Base-by-base conservation (phyloP, 2,888 invertebrate species). In the Heteromurus nitidus region DNA sequence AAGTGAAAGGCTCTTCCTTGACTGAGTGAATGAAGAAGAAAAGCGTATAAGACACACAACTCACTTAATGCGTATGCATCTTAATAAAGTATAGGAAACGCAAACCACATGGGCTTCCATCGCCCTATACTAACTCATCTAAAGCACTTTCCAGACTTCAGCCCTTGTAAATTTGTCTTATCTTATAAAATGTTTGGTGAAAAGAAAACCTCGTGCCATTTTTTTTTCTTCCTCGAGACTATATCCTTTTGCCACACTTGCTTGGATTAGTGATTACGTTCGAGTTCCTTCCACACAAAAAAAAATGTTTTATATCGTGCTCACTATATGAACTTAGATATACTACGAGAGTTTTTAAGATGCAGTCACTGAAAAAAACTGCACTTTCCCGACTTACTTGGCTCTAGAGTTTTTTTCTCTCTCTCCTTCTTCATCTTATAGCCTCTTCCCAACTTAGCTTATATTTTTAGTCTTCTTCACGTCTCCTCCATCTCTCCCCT, bases 191-290 rank as follows among this genome's bases (percentile, higher is more conserved):
- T 26, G 55, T 11, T 7, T 62, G 62, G 31, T 62, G 67, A 50
- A 55, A 24, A 55, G 55, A 55, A 55, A 64, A 64, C 36, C 64
- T 7, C 64, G 36, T 36, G 64, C 3, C 22, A 9, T 22, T 58
- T 58, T 22, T 50, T 50, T 36, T 36, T 13, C 36, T n/a, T n/a
- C n/a, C 36, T 36, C 36, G 13, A 36, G 13, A 36, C 36, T 36
- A 9, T 9, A 13, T 9, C 36, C 50, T 50, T 20, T 24, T 55
- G 55, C 55, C 62, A 60, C 30, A 62, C 62, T 62, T 30, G 2
- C 62, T 30, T 18, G 62, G 62, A 62, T 62, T 62, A 62, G 62
- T 62, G 31, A 62, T 62, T 62, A 60, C 30, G 30, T 58, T n/a
- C 60, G 26, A 11, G 36, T 55, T 55, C 50, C 50, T n/a, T n/a